phyloP scores from a whole-genome alignment of 2,113 vertebrate species.

The Isurus oxyrinchus region DNA sequence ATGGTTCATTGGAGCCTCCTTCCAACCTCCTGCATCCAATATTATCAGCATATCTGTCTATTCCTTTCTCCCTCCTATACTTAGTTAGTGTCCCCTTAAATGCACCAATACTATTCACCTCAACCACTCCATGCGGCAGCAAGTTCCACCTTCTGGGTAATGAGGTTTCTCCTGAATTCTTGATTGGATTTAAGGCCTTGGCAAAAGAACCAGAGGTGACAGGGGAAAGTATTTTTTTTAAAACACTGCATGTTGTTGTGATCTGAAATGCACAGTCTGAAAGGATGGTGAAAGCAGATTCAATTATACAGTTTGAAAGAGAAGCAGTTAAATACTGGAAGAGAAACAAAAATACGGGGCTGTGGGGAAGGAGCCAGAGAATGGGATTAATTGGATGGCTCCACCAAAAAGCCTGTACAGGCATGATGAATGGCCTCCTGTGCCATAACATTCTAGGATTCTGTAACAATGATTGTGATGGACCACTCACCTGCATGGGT shows the following conservation, averaged over 20 bases:
- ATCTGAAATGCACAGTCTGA: too few relatives aligned
- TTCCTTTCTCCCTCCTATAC: neutral
- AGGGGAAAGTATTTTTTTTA: too few relatives aligned
- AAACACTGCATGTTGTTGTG: too few relatives aligned
- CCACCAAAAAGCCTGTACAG: neutral
- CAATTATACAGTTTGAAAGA: neutral
- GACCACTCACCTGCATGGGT: neutral
- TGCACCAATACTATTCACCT: neutral
- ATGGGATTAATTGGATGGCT: neutral
- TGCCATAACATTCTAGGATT: neutral
- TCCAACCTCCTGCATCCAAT: neutral
- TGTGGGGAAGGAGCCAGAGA: neutral
- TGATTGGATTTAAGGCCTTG: neutral
- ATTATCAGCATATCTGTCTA: neutral
- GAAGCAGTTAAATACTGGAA: neutral
- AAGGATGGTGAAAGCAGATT: neutral
- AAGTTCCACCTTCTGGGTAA: too few relatives aligned
- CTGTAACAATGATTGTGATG: neutral
- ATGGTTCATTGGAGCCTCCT: neutral
- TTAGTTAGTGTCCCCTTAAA: neutral
- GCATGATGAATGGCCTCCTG: neutral
- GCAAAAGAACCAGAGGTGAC: too few relatives aligned
- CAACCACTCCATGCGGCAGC: neutral
- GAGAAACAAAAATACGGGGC: neutral
- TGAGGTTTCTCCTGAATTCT: too few relatives aligned